Conservation (phyloP, 2,888 invertebrate genomes). For the Torymus texanus region DNA sequence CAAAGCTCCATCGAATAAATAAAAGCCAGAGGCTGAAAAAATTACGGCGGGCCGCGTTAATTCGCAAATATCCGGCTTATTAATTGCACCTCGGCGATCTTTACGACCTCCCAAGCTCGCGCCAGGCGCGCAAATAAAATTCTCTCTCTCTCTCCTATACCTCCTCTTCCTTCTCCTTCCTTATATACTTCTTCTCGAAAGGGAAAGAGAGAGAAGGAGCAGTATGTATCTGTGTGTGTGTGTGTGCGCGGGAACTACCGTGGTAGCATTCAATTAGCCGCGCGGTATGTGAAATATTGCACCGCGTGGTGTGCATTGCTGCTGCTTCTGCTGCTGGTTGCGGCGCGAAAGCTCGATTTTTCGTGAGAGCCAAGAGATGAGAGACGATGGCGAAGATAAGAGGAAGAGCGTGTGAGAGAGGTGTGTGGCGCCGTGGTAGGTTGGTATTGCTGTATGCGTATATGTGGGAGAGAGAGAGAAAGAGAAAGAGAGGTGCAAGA, state of each 20-base stretch:
- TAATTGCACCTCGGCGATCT: slow-evolving; percentile 48
- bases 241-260: slow-evolving; percentile 69
- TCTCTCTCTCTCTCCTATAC: background rate
- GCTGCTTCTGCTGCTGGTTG: too few species aligned
- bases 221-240: too few species aligned
- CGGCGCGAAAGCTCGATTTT: background rate
- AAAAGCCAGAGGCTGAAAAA: background rate
- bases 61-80: slow-evolving; percentile 52
- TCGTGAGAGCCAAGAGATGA: slow-evolving; percentile 54
- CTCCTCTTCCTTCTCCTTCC: slow-evolving; percentile 31
- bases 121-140: slow-evolving; percentile 29
- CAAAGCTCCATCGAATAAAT: background rate
- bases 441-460: too few species aligned
- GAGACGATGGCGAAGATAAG: slow-evolving; percentile 48
- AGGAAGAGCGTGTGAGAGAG: background rate
- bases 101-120: slow-evolving; percentile 43
- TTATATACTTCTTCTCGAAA: slow-evolving; percentile 21
- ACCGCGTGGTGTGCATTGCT: slow-evolving; percentile 18
- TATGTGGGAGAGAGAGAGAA: too few species aligned
- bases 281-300: slow-evolving; percentile 72
- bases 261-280: slow-evolving; percentile 75
- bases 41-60: slow-evolving; percentile 33
- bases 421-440: background rate
- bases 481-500: too few species aligned
- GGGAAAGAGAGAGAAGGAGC: background rate